Evolutionary conservation across 2,113 vertebrate species (phyloP).

Genomic region (Pogona vitticeps): DNA sequence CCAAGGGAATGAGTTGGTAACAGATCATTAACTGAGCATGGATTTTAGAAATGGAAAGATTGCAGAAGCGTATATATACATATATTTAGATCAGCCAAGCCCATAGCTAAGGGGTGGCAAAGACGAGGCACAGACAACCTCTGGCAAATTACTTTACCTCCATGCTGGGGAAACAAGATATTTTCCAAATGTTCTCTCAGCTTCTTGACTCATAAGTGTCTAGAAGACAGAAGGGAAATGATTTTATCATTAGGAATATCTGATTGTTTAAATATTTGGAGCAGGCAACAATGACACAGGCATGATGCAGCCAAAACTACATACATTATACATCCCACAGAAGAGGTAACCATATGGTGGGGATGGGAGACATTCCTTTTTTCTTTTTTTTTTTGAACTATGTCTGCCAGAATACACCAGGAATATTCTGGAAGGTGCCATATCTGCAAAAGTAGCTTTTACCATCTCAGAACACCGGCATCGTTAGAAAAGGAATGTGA

Average conservation of each 20-base stretch:
- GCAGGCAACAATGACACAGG: not conserved
- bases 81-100: not conserved
- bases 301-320: not conserved
- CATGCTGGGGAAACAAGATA: slow-evolving; percentile 17
- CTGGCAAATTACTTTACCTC: slow-evolving; percentile 11
- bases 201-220: not conserved
- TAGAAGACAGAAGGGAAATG: not conserved
- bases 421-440: too few relatives aligned
- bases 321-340: too few relatives aligned
- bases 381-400: too few relatives aligned
- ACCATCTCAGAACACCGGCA: too few relatives aligned
- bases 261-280: not conserved
- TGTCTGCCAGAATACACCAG: too few relatives aligned
- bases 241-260: not conserved
- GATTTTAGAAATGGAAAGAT: slow-evolving; percentile 28
- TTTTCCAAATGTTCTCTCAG: slow-evolving; percentile 17
- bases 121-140: slow-evolving; percentile 4
- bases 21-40: slow-evolving; percentile 19
- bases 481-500: not conserved
- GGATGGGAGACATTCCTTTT: too few relatives aligned
- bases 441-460: too few relatives aligned
- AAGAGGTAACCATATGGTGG: too few relatives aligned
- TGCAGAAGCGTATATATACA: too few relatives aligned
- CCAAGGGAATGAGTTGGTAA: slow-evolving; percentile 23
- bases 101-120: slow-evolving; percentile 8